Base-by-base conservation (phyloP, 2,888 invertebrate species). In the Hydrotaea diabolus region DNA sequence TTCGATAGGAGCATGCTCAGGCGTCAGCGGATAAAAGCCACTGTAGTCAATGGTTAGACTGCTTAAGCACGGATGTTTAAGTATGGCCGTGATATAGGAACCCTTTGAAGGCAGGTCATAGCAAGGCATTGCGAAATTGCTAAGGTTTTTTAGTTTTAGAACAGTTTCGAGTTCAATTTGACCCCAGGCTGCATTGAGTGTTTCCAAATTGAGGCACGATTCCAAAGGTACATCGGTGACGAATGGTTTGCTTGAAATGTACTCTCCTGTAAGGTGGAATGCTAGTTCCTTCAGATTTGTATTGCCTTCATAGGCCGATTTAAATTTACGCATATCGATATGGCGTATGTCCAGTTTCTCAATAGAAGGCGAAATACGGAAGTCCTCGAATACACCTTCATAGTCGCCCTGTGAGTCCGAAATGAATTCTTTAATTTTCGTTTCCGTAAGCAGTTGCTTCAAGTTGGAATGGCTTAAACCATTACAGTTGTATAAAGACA, bases 241-340 rank as follows among this genome's bases (percentile, higher is more conserved):
- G 43, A 3, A 15, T 15, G 3, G 31, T 31, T 7, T 7, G 31
- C 7, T 31, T 7, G 31, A 7, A 5, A 17, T 13, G 9, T 43
- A 15, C 11, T 23, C 7, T 26, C 59, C 0, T 59, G 15, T 43
- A 39, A 66, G 3, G 66, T 39, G n/a, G n/a, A n/a, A n/a, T n/a
- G n/a, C n/a, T 17, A 66, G 66, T 36, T 66, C 17, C 13, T 43
- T 66, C 11, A 66, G 11, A 19, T 43, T 4, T 0, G 0, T 11
- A 59, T 59, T 59, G 26, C 23, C 23, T 15, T 15, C 23, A 26
- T 59, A 59, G 59, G 26, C 59, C 26, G 59, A 59, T 59, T 26
- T 21, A 26, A 59, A 59, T 21, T 26, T 23, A 13, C 15, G 26
- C 23, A 19, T 59, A 23, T 26, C 9, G 7, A 13, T 15, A 13